Percentiles rank a stretch among this genome's conserved stretches.
Conservation (phyloP, 2,888 invertebrate species). For the Watsonalla cultraria region DNA sequence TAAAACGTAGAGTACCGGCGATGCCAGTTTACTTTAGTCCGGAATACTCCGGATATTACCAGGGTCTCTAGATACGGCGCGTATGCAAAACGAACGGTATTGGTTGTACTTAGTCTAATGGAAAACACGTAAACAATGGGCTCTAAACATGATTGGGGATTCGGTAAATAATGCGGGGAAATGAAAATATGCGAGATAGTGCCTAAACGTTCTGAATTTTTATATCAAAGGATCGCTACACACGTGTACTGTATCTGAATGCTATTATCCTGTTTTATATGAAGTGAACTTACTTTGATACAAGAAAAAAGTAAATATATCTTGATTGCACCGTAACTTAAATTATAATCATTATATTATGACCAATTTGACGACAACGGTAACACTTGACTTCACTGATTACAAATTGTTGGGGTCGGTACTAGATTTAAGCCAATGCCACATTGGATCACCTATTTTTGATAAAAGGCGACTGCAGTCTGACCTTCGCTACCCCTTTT, state of each 20-base stretch:
- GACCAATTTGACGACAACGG: too few relatives aligned
- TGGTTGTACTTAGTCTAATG: neutral
- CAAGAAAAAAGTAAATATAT: too few relatives aligned
- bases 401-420: too few relatives aligned
- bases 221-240: constrained; percentile 3
- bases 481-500: too few relatives aligned
- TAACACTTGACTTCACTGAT: too few relatives aligned
- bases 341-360: too few relatives aligned
- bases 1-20: neutral
- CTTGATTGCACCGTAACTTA: too few relatives aligned
- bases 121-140: neutral
- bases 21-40: neutral
- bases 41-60: neutral
- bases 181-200: neutral
- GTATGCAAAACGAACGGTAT: neutral
- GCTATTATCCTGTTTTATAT: too few relatives aligned
- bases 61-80: neutral
- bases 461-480: too few relatives aligned
- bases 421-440: too few relatives aligned
- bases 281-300: too few relatives aligned
- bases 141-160: neutral
- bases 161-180: neutral
- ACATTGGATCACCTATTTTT: too few relatives aligned
- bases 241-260: neutral
- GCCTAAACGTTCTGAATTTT: neutral